Evolutionary conservation across 2,888 invertebrate genomes (phyloP), one percentile per base, ranked within the genome.

Genomic region (Coecobrya sp.): DNA sequence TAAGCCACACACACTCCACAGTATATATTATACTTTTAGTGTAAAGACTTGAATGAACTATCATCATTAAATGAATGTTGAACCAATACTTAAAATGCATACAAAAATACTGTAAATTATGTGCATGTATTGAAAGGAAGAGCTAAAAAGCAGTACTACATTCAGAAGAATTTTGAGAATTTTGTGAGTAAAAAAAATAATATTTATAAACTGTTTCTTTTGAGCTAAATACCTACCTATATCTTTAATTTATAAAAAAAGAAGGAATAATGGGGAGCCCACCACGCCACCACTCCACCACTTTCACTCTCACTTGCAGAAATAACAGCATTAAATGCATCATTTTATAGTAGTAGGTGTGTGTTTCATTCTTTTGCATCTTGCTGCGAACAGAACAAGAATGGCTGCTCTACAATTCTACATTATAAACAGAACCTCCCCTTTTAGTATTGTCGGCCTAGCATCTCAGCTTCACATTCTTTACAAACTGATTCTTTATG

Each of bases 271-370:
- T 70, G 36, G 70, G 36, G 4, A 13, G 76, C 70, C 76, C 86
- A 87, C n/a, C 70, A 70, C 36, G 70, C 70, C 65, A 25, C 0
- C 59, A 62, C 2, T 65, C 27, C 73, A 73, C 55, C 79, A 88
- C 87, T 88, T 88, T 88, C 87, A 88, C 87, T 88, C 87, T 87
- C 49, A 73, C 87, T 85, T 85, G 52, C 7, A 49, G 49, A 70
- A 52, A 52, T 70, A 76, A 70, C 68, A 30, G 16, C 68, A 68
- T 30, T 27, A 65, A 3, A 13, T 30, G 13, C 30, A 68, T 19
- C 30, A 11, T 3, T 16, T 5, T 16, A 30, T 68, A 13, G 2
- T 30, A 7, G 4, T 30, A 59, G 5, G 59, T 7, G 7, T 36
- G 27, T 13, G n/a, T 27, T 0, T 65, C 65, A 65, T 49, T 68